A percentile compares a stretch with the other conserved stretches of the same genome.
Evolutionary conservation across 2,888 invertebrate species (phyloP).

Genomic region (Drosophila anomalata): DNA sequence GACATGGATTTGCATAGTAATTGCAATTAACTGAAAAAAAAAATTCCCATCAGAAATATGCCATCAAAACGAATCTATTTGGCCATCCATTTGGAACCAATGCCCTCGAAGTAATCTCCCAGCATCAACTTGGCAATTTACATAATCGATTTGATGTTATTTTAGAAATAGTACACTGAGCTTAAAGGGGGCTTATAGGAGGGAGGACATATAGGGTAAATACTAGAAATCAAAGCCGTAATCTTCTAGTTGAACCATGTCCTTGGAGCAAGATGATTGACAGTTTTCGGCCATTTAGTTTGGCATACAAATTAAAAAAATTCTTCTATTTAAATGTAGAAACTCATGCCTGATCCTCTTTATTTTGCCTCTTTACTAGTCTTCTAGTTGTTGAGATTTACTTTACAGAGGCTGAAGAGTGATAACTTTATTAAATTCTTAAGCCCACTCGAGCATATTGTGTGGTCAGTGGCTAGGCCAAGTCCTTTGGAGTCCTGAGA

Average conservation of each 20-base stretch:
- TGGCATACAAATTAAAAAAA: too few species aligned
- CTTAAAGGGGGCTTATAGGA: not conserved
- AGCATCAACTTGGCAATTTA: not conserved
- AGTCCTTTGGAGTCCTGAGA: not conserved
- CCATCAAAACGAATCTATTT: not conserved
- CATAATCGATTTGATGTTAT: not conserved
- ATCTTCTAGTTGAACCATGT: too few species aligned
- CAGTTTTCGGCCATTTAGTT: too few species aligned
- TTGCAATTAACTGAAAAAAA: conserved; percentile 1
- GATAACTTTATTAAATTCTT: too few species aligned
- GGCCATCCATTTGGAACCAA: not conserved
- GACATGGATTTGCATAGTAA: not conserved
- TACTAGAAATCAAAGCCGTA: too few species aligned
- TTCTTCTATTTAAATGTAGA: too few species aligned
- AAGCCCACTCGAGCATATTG: not conserved
- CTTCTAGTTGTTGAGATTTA: too few species aligned
- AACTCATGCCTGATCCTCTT: too few species aligned
- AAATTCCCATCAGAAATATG: not conserved
- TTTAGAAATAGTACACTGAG: not conserved
- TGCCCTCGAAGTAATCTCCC: not conserved
- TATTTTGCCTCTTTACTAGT: too few species aligned
- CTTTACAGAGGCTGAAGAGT: too few species aligned
- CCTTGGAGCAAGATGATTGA: too few species aligned
- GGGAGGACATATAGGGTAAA: too few species aligned
- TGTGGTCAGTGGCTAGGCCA: not conserved